Base-by-base conservation (phyloP, 2,113 vertebrate species). In the Oryzias javanicus region DNA sequence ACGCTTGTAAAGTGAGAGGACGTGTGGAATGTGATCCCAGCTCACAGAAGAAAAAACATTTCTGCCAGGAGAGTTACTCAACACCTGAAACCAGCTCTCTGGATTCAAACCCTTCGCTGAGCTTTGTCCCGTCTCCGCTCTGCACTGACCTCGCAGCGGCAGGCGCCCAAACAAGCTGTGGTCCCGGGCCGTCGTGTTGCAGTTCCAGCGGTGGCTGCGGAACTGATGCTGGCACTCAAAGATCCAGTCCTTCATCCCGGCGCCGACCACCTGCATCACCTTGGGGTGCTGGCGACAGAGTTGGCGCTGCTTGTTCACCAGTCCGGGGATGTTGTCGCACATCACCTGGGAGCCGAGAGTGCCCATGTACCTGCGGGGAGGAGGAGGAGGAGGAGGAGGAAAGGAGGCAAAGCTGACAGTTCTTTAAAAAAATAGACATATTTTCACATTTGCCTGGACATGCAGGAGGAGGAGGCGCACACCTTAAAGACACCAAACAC, bases 201-300 rank as follows among this genome's bases (percentile, higher is more conserved):
- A 98, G 86, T 95, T 96, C 96, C 96, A 98, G 83, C 96, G 95
- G 70, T 98, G 95, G 78, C 91, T 91, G n/a, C 91, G 91, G 81
- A 98, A 98, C 82, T 98, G 96, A 84, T 98, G 92, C 80, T 97
- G 95, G 75, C 96, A 98, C 84, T 98, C 96, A 0, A 91, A 85
- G 6, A 95, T 92, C 96, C 96, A 98, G 83, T 95, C 93, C 4
- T 90, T 89, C 70, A 96, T 92, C 14, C 96, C 96, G 48, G 89
- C 86, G 29, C 95, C 94, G 18, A 98, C 92, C 76, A 93, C 93
- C 52, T 93, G 93, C 96, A 98, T 98, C 17, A 93, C 92, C 4
- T 89, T 87, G 0, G 95, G 95, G 80, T 97, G 89, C 71, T 95
- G 93, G 13, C 93, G 94, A 83, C 96, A 98, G 60, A 98, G 92